These are phyloP conservation scores for Plestiodon gilberti DNA, from an alignment of 2,113 vertebrate species.

Conservation along the genomic window DNA sequence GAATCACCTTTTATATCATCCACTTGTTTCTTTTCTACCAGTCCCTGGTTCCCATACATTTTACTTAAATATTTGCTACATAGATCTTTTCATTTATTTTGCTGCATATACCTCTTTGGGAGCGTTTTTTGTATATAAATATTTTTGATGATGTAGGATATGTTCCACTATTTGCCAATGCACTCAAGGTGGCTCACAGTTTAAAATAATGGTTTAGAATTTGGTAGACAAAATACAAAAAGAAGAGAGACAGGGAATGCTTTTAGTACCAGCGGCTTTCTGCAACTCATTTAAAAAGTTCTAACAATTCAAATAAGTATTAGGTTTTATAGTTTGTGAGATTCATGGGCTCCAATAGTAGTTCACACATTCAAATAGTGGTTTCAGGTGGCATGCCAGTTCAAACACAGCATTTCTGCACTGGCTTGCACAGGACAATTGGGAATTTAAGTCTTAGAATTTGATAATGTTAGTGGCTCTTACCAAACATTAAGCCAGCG, in stretches of 20 bases:
- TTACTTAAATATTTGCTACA: neutral
- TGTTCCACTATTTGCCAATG: too few species aligned
- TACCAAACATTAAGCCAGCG: neutral
- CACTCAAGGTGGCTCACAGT: too few species aligned
- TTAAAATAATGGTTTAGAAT: too few species aligned
- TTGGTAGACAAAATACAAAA: too few species aligned
- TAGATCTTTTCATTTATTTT: too few species aligned
- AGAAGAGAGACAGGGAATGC: neutral
- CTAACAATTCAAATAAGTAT: neutral
- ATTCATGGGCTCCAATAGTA: neutral
- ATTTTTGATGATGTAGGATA: too few species aligned
- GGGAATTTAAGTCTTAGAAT: neutral
- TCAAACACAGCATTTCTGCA: neutral
- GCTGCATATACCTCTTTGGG: too few species aligned
- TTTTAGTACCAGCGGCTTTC: neutral
- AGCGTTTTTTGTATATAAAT: too few species aligned
- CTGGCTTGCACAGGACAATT: neutral
- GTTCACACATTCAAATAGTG: conserved; percentile 12
- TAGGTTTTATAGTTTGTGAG: neutral
- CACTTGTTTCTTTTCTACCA: neutral
- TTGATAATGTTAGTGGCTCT: neutral
- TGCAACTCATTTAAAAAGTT: neutral
- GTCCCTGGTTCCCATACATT: neutral
- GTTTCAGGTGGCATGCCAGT: neutral
- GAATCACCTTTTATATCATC: neutral